Conservation (phyloP, 2,113 vertebrate species). For the Oreochromis spilurus region DNA sequence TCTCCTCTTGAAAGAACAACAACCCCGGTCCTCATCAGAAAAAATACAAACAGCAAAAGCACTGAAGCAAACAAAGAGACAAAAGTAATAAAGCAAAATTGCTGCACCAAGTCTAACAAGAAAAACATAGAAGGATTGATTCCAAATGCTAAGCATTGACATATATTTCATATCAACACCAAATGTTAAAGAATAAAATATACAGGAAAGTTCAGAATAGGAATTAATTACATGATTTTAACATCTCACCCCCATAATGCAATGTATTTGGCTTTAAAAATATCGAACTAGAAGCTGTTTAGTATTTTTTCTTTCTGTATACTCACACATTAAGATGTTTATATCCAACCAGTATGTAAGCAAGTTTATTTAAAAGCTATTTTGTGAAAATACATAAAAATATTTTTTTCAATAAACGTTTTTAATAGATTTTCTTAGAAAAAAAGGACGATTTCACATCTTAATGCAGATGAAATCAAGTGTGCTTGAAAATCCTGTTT, state of each 20-base stretch:
- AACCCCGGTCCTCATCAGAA: slow-evolving; percentile 62
- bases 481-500: slow-evolving; percentile 98
- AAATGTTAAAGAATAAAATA: slow-evolving; percentile 95
- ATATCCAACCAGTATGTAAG: slow-evolving; percentile 90
- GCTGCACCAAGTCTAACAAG: slow-evolving; percentile 75
- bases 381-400: slow-evolving; percentile 99
- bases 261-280: slow-evolving; percentile 97
- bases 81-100: slow-evolving; percentile 39
- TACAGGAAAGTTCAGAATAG: slow-evolving; percentile 91
- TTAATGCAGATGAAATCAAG: slow-evolving; percentile 92
- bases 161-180: slow-evolving; percentile 95
- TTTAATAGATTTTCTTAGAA: slow-evolving; percentile 77
- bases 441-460: slow-evolving; percentile 89
- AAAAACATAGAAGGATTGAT: slow-evolving; percentile 86
- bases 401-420: slow-evolving; percentile 80
- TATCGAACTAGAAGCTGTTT: slow-evolving; percentile 82
- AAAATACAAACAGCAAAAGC: slow-evolving; percentile 67
- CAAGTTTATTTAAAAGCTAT: slow-evolving; percentile 99
- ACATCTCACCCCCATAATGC: slow-evolving; percentile 76
- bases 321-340: slow-evolving; percentile 74
- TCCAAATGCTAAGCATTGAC: slow-evolving; percentile 90
- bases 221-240: slow-evolving; percentile 94
- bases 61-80: slow-evolving; percentile 61
- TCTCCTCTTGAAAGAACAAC: slow-evolving; percentile 55
- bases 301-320: slow-evolving; percentile 77